Base-by-base conservation (phyloP, 2,113 vertebrate genomes). In the Aegypius monachus region DNA sequence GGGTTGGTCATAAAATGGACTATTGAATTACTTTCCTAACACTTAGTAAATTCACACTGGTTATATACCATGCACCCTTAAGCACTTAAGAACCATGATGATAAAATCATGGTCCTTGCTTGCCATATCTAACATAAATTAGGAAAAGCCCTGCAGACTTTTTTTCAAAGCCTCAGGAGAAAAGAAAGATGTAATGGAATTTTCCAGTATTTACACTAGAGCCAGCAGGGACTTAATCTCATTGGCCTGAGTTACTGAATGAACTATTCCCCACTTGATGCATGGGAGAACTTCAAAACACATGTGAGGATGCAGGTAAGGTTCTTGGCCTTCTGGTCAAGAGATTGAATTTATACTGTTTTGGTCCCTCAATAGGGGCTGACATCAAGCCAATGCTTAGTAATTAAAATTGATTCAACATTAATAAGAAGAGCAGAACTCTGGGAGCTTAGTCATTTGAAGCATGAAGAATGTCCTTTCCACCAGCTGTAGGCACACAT, bases 381-480 rank as follows among this genome's bases (percentile, higher is more conserved):
- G 72, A 56, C 31, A 61, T 61, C 75, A 68, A 83, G 13, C 36
- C 34, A 91, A 36, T 61, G 23, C 23, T 65, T 32, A 43, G 16
- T 59, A 73, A 92, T 88, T 91, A 93, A 65, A 93, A 62, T 47
- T 77, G 58, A 73, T 34, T 92, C 22, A 93, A 66, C 31, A 36
- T 56, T 81, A 86, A 36, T n/a, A 90, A 58, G 43, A 88, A 38
- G 15, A 88, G 36, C 29, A 91, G 81, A 86, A 81, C 40, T 95
- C 53, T 61, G 58, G 40, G 18, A 43, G 31, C 26, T 72, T 83
- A 73, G 34, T 94, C 43, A 65, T 86, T 93, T 91, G 80, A 63
- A 96, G 94, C 80, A 73, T 91, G 81, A 94, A 66, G 53, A 91
- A 91, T 86, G 34, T 86, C 63, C 45, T 88, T 55, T 91, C 48